Evolutionary conservation across 2,797 vertebrate genomes (phyloP).

Genomic region (Chrysocyon brachyurus): DNA sequence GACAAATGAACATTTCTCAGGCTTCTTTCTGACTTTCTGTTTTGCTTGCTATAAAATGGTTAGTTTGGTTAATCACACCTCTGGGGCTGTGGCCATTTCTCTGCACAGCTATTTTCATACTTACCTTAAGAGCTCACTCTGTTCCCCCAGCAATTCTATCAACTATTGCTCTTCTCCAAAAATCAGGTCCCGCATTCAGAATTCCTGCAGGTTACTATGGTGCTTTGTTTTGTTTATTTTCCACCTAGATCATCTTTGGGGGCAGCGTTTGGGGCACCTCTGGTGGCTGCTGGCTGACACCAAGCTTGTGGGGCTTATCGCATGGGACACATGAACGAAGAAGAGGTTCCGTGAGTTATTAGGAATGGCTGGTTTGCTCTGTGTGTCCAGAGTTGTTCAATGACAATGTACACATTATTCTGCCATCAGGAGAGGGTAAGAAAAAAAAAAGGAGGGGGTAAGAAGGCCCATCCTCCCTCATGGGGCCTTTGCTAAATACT

Average conservation of each 20-base stretch:
- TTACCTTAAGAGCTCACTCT: not conserved
- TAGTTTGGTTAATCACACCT: not conserved
- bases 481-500: not conserved
- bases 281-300: not conserved
- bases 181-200: not conserved
- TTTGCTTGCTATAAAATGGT: not conserved
- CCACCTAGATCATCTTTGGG: not conserved
- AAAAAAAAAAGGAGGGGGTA: not conserved
- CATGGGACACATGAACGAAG: not conserved
- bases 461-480: not conserved
- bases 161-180: not conserved
- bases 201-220: not conserved
- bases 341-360: not conserved
- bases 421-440: not conserved
- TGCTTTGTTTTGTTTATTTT: not conserved
- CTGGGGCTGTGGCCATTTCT: not conserved
- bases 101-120: not conserved
- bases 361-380: not conserved
- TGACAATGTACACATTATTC: too few species aligned
- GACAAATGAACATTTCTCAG: not conserved
- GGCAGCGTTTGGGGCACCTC: not conserved
- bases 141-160: not conserved
- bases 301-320: not conserved
- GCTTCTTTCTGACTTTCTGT: not conserved
- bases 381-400: not conserved